phyloP scores from a whole-genome alignment of 2,888 invertebrate genomes.

The Gasteruption jaculator region DNA sequence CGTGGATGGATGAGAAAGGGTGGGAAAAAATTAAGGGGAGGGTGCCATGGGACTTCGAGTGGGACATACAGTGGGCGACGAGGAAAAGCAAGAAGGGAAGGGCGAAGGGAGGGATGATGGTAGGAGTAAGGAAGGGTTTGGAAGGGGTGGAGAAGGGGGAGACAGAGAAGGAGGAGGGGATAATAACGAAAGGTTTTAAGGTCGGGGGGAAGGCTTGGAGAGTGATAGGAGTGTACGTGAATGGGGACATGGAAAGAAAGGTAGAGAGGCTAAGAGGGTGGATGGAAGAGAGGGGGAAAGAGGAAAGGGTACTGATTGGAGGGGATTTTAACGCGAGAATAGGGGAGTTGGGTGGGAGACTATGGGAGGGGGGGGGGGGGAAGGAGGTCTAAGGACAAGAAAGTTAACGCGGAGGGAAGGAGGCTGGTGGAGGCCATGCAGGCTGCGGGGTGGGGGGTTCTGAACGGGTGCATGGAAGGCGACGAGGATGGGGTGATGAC shows the following conservation, averaged over 20 bases:
- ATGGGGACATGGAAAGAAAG: background rate
- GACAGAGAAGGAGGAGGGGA: slow-evolving; percentile 2
- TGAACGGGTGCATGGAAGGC: slow-evolving; percentile 7
- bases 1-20: slow-evolving; percentile 9
- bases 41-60: slow-evolving; percentile 1
- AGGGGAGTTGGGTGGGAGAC: background rate
- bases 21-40: background rate
- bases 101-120: slow-evolving; percentile 6
- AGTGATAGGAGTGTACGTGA: background rate
- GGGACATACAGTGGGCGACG: slow-evolving; percentile 3
- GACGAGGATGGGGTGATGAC: slow-evolving; percentile 8
- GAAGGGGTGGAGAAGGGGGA: background rate
- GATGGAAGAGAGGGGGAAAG: slow-evolving; percentile 5
- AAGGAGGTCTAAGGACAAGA: slow-evolving; percentile 9
- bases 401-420: slow-evolving; percentile 4
- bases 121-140: slow-evolving; percentile 4
- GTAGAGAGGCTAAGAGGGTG: background rate
- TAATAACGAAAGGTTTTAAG: background rate
- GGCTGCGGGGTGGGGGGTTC: background rate
- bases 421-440: background rate
- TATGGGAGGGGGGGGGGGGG: background rate
- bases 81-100: slow-evolving; percentile 12
- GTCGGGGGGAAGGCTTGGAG: background rate
- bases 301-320: background rate
- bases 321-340: slow-evolving; percentile 10